Conservation (phyloP, 1,140 invertebrate genomes). For the Antheraea pernyi region DNA sequence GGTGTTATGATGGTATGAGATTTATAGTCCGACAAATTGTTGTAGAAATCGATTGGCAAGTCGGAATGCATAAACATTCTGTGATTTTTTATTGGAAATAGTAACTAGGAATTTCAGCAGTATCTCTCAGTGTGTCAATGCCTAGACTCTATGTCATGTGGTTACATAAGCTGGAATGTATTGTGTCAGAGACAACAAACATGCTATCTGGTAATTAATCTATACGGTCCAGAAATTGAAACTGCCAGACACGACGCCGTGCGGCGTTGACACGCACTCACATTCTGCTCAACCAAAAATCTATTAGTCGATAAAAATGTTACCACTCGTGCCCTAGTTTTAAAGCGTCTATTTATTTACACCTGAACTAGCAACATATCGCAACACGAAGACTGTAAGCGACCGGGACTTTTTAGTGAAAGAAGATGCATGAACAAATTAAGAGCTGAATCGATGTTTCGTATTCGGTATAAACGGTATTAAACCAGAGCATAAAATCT, state of each 20-base stretch:
- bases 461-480: too few relatives aligned
- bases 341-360: background rate
- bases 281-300: slow-evolving; percentile 3
- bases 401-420: too few relatives aligned
- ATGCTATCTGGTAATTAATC: slow-evolving; percentile 57
- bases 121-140: slow-evolving; percentile 20
- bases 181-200: slow-evolving; percentile 49
- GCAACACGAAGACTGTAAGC: too few relatives aligned
- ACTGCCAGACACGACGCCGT: slow-evolving; percentile 12
- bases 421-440: too few relatives aligned
- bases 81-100: too few relatives aligned
- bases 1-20: too few relatives aligned
- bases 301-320: background rate
- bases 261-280: slow-evolving; percentile 12
- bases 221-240: slow-evolving; percentile 29
- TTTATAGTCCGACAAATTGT: too few relatives aligned
- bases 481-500: too few relatives aligned
- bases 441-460: too few relatives aligned
- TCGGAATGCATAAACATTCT: too few relatives aligned
- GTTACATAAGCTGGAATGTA: slow-evolving; percentile 37
- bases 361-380: background rate
- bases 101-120: background rate
- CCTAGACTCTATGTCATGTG: slow-evolving; percentile 14
- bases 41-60: too few relatives aligned
- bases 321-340: background rate